These are phyloP conservation scores for Garra rufa DNA, from an alignment of 2,113 vertebrate species.

Conservation along the genomic window DNA sequence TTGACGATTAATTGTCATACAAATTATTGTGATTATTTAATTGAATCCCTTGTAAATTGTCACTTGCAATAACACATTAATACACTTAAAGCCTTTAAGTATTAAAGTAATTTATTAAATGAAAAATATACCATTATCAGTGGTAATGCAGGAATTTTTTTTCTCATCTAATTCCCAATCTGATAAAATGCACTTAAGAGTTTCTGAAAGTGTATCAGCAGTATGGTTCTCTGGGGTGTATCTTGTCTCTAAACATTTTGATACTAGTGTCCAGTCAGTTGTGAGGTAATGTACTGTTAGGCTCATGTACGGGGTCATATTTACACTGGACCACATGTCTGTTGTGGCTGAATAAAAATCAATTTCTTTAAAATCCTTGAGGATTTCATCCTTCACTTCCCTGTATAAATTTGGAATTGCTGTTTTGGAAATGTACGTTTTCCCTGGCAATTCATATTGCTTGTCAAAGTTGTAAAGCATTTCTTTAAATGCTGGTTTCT, in stretches of 20 bases:
- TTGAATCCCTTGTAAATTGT: too few species aligned
- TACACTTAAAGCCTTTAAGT: too few species aligned
- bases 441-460: constrained; percentile 1
- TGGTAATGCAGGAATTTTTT: too few species aligned
- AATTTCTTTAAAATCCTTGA: neutral
- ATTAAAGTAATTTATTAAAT: too few species aligned
- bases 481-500: neutral
- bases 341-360: neutral
- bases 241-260: neutral
- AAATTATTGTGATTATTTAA: too few species aligned
- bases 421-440: neutral
- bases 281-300: neutral
- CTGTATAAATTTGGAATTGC: constrained; percentile 18
- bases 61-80: too few species aligned
- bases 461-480: neutral
- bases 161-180: neutral
- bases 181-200: neutral
- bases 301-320: too few species aligned
- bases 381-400: constrained; percentile 1
- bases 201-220: neutral
- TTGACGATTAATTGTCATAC: too few species aligned
- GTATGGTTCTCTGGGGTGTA: neutral
- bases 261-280: too few species aligned
- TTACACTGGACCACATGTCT: too few species aligned
- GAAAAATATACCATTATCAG: too few species aligned